Percentiles rank a stretch among this genome's conserved stretches.
These are phyloP conservation scores for Callipepla squamata DNA, from an alignment of 2,113 vertebrate genomes.

Conservation along the genomic window DNA sequence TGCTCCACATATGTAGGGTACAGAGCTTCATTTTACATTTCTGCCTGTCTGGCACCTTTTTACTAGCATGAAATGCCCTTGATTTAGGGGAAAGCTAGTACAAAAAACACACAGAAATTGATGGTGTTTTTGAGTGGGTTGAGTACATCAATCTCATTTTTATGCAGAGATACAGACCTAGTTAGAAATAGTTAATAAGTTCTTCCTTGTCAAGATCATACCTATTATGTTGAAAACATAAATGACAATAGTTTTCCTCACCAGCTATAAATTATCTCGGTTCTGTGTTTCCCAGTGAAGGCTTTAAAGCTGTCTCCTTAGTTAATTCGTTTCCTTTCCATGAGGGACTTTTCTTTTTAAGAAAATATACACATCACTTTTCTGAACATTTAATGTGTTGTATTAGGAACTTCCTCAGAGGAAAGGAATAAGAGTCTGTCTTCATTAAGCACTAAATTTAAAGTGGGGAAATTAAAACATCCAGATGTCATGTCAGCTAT, in stretches of 20 bases:
- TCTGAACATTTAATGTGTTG: neutral
- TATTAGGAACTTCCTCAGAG: neutral
- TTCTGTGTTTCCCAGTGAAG: neutral
- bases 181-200: neutral
- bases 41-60: neutral
- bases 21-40: neutral
- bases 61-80: neutral
- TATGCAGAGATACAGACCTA: neutral
- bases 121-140: neutral
- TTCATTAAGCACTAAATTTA: constrained; percentile 37
- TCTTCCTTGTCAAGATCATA: neutral
- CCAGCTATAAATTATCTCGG: neutral
- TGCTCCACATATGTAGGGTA: neutral
- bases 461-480: constrained; percentile 45
- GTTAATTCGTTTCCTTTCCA: neutral
- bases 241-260: neutral
- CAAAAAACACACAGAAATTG: neutral
- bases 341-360: neutral
- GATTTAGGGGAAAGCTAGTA: neutral
- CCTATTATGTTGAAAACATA: neutral
- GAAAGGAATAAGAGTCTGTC: neutral
- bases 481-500: constrained; percentile 14
- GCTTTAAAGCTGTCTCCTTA: neutral
- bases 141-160: neutral
- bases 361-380: neutral